These are phyloP conservation scores for Poeciliopsis turneri DNA, from an alignment of 2,797 vertebrate genomes.

Conservation along the genomic window DNA sequence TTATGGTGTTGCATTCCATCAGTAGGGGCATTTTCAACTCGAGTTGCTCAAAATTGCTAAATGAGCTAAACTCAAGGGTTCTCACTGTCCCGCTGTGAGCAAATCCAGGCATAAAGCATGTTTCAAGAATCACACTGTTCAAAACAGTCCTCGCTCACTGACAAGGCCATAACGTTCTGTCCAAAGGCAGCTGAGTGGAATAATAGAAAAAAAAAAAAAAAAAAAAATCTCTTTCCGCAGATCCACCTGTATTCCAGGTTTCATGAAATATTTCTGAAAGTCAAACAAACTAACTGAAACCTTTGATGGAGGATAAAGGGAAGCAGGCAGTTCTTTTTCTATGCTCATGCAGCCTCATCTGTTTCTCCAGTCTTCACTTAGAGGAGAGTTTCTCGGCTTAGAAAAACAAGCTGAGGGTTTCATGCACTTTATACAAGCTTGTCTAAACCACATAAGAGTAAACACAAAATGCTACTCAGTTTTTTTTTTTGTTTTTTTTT, in stretches of 20 bases:
- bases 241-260: neutral
- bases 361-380: neutral
- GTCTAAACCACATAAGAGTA: slow-evolving; percentile 27
- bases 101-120: neutral
- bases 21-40: neutral
- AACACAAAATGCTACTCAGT: slow-evolving; percentile 32
- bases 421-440: slow-evolving; percentile 4
- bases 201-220: neutral
- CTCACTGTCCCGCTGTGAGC: neutral
- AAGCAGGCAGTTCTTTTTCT: neutral
- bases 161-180: neutral
- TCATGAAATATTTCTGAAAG: slow-evolving; percentile 1
- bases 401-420: slow-evolving; percentile 22
- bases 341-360: neutral
- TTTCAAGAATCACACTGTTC: neutral
- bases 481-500: neutral
- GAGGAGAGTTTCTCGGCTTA: neutral
- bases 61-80: neutral
- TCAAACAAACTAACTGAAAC: slow-evolving; percentile 4
- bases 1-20: neutral
- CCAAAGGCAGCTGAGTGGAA: neutral
- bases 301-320: neutral
- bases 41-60: neutral
- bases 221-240: neutral
- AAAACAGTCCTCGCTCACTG: neutral